Percentiles rank a stretch among this genome's conserved stretches.
Conservation (phyloP, 2,888 invertebrate genomes). For the Eurois occulta region DNA sequence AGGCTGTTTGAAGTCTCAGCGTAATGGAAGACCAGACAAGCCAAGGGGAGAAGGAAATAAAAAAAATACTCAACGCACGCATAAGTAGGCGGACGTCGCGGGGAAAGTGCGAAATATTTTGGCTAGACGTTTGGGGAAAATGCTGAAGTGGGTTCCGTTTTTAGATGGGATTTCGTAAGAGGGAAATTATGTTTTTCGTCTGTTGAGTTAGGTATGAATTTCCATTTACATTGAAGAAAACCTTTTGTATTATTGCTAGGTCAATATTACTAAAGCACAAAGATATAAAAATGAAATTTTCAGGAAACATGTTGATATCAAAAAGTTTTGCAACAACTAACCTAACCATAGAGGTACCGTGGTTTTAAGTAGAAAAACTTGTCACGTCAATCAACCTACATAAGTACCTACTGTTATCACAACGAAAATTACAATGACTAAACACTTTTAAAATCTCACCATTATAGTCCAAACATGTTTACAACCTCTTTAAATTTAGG, state of each 20-base stretch:
- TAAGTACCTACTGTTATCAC: background rate
- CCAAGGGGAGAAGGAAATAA: conserved; percentile 85
- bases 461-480: background rate
- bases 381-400: background rate
- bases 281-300: background rate
- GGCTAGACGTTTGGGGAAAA: conserved; percentile 54
- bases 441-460: background rate
- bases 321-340: background rate
- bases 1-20: conserved; percentile 82
- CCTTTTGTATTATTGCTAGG: background rate
- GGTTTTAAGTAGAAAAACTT: background rate
- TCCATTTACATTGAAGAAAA: background rate
- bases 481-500: background rate
- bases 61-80: conserved; percentile 84
- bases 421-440: background rate
- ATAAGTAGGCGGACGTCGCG: conserved; percentile 80
- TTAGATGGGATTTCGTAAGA: background rate
- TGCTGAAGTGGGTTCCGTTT: conserved; percentile 5
- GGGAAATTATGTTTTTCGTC: background rate
- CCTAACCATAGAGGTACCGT: background rate
- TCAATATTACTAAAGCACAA: background rate
- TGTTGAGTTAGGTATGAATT: background rate
- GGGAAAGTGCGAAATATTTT: conserved; percentile 56
- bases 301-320: background rate
- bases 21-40: conserved; percentile 86